Conservation (phyloP, 2,797 vertebrate genomes). For the Jordanella pulchra region DNA sequence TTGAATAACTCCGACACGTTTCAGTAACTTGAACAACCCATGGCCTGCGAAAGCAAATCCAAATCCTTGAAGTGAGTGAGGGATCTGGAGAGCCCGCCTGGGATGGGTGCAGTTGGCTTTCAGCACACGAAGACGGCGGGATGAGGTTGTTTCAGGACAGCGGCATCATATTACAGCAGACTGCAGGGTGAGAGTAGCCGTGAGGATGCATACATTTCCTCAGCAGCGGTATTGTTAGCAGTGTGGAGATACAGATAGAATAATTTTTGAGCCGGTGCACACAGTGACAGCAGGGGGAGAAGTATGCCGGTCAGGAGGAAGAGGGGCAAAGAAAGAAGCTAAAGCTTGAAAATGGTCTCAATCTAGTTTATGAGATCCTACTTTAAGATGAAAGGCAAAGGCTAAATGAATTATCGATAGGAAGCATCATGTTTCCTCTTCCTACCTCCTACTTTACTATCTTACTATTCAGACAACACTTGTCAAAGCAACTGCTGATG, state of each 20-base stretch:
- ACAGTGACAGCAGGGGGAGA: not conserved
- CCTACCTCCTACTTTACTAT: too few relatives aligned
- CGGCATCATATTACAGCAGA: conserved; percentile 10
- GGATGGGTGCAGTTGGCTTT: not conserved
- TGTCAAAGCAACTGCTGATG: too few relatives aligned
- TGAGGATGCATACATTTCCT: conserved; percentile 16
- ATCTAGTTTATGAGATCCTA: too few relatives aligned
- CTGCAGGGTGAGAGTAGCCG: not conserved
- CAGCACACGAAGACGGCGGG: not conserved
- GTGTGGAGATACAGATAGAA: not conserved
- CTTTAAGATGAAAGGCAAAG: too few relatives aligned
- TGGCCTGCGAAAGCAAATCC: not conserved
- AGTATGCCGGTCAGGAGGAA: not conserved
- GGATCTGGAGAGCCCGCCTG: not conserved
- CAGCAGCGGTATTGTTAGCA: conserved; percentile 1
- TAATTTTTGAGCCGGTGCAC: not conserved
- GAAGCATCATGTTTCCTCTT: too few relatives aligned
- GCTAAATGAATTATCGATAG: too few relatives aligned
- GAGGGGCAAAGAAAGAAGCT: rapidly evolving
- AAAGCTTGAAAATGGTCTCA: too few relatives aligned
- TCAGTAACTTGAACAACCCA: not conserved
- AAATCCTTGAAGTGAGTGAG: not conserved
- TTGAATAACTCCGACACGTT: not conserved
- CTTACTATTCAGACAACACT: too few relatives aligned
- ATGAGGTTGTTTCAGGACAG: not conserved